phyloP scores from a whole-genome alignment of 1,140 invertebrate genomes.

The Caenorhabditis briggsae region DNA sequence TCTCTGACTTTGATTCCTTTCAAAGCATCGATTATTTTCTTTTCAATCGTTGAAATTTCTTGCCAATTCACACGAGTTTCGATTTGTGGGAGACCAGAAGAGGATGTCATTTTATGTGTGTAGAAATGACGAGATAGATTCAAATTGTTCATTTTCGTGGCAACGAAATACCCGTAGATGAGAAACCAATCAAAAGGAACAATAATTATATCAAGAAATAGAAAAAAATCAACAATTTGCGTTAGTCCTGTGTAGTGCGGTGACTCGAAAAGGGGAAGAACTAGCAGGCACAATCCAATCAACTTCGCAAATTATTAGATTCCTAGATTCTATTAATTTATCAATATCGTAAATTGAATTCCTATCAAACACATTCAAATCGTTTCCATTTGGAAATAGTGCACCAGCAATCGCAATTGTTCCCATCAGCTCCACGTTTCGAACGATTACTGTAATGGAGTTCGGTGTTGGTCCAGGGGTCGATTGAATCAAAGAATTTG shows the following conservation, averaged over 20 bases:
- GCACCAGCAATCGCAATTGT: slow-evolving; percentile 20
- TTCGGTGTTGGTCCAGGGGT: slow-evolving; percentile 31
- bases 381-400: slow-evolving; percentile 21
- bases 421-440: slow-evolving; percentile 43
- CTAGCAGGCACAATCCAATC: slow-evolving; percentile 44
- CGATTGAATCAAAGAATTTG: slow-evolving; percentile 10
- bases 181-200: not conserved
- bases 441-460: slow-evolving; percentile 28
- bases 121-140: not conserved
- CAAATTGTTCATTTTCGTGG: not conserved
- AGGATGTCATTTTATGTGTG: slow-evolving; percentile 2
- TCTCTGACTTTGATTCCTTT: not conserved
- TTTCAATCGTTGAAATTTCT: slow-evolving; percentile 20
- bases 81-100: not conserved
- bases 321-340: slow-evolving; percentile 26
- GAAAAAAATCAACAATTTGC: slow-evolving; percentile 2
- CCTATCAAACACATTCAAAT: slow-evolving; percentile 14
- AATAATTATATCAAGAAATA: not conserved
- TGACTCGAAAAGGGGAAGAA: slow-evolving; percentile 31
- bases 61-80: slow-evolving; percentile 35
- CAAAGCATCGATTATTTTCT: slow-evolving; percentile 22
- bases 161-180: not conserved
- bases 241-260: not conserved
- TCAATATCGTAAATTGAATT: slow-evolving; percentile 35
- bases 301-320: slow-evolving; percentile 41